Percentiles rank a stretch among this genome's conserved stretches.
Evolutionary conservation across 1,140 invertebrate genomes (phyloP).

Genomic region (fruit fly (Drosophila melanogaster)): Release_6_plus_ISO1_MT NT_033777.3:13978501-13979000

Average conservation of each 20-base stretch:
- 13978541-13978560: slow-evolving; percentile 1
- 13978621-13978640: slow-evolving; percentile 46
- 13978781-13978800: neutral
- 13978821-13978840: too few species aligned
- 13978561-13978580: neutral
- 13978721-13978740: slow-evolving; percentile 57
- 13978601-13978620: slow-evolving; percentile 42
- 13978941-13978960: too few species aligned
- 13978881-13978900: too few species aligned
- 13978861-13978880: too few species aligned
- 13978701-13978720: slow-evolving; percentile 53
- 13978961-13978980: too few species aligned
- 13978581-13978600: slow-evolving; percentile 38
- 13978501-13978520: slow-evolving; percentile 39
- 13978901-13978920: too few species aligned
- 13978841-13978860: too few species aligned
- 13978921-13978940: too few species aligned
- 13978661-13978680: slow-evolving; percentile 52
- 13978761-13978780: too few species aligned
- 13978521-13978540: slow-evolving; percentile 36
- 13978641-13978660: slow-evolving; percentile 64
- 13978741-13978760: slow-evolving; percentile 63
- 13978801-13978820: too few species aligned
- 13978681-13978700: slow-evolving; percentile 66
- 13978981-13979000: too few species aligned